A percentile compares a stretch with the other conserved stretches of the same genome.
phyloP scores from a whole-genome alignment of 1,140 invertebrate species.

The Brachionus rotundiformis region DNA sequence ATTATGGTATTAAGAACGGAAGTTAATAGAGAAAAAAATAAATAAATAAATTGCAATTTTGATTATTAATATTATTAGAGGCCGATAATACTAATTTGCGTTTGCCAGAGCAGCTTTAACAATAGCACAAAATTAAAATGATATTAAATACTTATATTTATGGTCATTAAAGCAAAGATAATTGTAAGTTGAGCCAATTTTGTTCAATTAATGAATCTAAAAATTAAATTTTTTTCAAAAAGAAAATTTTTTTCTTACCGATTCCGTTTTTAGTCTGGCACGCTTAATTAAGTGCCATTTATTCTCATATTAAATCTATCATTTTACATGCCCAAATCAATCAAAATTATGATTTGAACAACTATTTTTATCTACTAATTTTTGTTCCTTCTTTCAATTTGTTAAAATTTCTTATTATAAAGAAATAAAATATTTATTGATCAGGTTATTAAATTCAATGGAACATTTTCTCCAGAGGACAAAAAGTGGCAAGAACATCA shows the following conservation, averaged over 20 bases:
- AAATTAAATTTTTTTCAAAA: slow-evolving; percentile 22
- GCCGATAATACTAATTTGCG: neutral
- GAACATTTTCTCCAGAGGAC: too few relatives aligned
- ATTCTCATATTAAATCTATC: slow-evolving; percentile 27
- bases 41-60: slow-evolving; percentile 23
- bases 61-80: slow-evolving; percentile 1
- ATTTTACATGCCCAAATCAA: neutral
- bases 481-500: too few relatives aligned
- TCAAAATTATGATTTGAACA: slow-evolving; percentile 9
- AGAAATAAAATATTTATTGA: neutral
- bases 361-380: neutral
- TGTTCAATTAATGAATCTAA: neutral
- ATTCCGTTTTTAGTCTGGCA: neutral
- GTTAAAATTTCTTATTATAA: neutral
- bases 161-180: slow-evolving; percentile 34
- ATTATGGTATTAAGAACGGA: slow-evolving; percentile 41
- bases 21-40: slow-evolving; percentile 5
- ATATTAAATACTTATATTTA: slow-evolving; percentile 39
- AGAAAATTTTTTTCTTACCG: slow-evolving; percentile 7
- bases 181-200: slow-evolving; percentile 24
- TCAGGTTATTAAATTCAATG: neutral
- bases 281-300: slow-evolving; percentile 48
- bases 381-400: neutral
- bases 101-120: neutral
- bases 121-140: slow-evolving; percentile 26